These are phyloP conservation scores for Bombus pascuorum DNA, from an alignment of 1,140 invertebrate genomes.

Conservation along the genomic window DNA sequence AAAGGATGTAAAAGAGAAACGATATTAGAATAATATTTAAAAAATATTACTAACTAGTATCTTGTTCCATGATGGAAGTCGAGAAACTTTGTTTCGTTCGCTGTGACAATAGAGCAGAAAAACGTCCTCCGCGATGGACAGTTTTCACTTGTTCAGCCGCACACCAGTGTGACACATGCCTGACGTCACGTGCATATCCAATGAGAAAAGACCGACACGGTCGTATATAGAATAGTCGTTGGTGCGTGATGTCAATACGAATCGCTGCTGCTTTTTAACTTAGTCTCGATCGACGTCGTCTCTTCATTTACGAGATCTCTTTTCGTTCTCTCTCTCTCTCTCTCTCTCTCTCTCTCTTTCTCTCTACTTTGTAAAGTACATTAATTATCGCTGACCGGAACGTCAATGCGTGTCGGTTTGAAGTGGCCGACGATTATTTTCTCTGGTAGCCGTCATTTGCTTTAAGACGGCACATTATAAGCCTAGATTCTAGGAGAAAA, in stretches of 20 bases:
- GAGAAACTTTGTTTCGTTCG: neutral
- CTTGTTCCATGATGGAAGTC: neutral
- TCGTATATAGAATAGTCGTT: conserved; percentile 49
- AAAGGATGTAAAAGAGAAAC: no score
- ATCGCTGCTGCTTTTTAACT: conserved; percentile 9
- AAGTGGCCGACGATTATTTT: neutral
- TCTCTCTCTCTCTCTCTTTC: neutral
- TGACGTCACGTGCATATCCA: conserved; percentile 71
- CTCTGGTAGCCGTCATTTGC: conserved; percentile 17
- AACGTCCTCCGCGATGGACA: conserved; percentile 44
- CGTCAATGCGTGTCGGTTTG: neutral
- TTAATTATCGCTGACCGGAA: neutral
- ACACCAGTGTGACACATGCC: conserved; percentile 60
- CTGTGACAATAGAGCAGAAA: conserved; percentile 10
- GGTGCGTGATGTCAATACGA: conserved; percentile 57
- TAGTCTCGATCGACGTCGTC: neutral
- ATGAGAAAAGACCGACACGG: conserved; percentile 56
- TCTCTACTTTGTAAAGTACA: neutral
- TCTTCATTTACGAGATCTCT: neutral
- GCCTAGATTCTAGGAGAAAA: conserved; percentile 57
- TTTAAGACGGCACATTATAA: conserved; percentile 36
- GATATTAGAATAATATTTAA: neutral
- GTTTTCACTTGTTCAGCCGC: conserved; percentile 50
- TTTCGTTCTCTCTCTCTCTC: neutral
- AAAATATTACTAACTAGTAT: no score